These are phyloP conservation scores for Cosmorhoe ocellata DNA, from an alignment of 2,888 invertebrate genomes.

Conservation along the genomic window DNA sequence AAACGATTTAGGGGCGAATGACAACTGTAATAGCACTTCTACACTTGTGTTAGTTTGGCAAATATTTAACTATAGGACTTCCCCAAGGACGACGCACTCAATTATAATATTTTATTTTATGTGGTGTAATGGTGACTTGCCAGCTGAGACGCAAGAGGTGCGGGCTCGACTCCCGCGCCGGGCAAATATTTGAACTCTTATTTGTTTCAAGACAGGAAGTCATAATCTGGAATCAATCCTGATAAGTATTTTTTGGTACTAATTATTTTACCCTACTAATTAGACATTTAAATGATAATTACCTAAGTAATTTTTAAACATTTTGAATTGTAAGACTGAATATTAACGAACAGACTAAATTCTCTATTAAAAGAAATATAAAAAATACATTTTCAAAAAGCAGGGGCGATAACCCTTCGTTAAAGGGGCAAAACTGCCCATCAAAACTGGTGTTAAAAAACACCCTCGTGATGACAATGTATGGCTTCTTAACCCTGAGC, in stretches of 20 bases:
- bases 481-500: conserved; percentile 77
- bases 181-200: too few relatives aligned
- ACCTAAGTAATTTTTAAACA: too few relatives aligned
- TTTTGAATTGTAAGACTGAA: too few relatives aligned
- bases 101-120: not conserved
- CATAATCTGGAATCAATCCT: too few relatives aligned
- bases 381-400: conserved; percentile 27
- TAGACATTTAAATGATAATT: too few relatives aligned
- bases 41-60: conserved; percentile 10
- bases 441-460: conserved; percentile 77
- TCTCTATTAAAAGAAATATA: not conserved
- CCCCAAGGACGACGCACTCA: conserved; percentile 13
- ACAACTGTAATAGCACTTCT: conserved; percentile 10
- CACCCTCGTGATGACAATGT: conserved; percentile 70
- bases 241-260: too few relatives aligned
- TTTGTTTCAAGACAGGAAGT: too few relatives aligned
- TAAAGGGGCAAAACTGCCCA: conserved; percentile 55
- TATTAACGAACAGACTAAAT: too few relatives aligned
- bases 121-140: not conserved
- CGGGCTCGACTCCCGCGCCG: too few relatives aligned
- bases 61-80: conserved; percentile 12
- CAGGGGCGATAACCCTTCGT: conserved; percentile 65
- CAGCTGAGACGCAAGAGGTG: too few relatives aligned
- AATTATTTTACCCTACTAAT: too few relatives aligned
- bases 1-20: conserved; percentile 5